Evolutionary conservation across 2,113 vertebrate species (phyloP).

Genomic region (Crotalus horridus): DNA sequence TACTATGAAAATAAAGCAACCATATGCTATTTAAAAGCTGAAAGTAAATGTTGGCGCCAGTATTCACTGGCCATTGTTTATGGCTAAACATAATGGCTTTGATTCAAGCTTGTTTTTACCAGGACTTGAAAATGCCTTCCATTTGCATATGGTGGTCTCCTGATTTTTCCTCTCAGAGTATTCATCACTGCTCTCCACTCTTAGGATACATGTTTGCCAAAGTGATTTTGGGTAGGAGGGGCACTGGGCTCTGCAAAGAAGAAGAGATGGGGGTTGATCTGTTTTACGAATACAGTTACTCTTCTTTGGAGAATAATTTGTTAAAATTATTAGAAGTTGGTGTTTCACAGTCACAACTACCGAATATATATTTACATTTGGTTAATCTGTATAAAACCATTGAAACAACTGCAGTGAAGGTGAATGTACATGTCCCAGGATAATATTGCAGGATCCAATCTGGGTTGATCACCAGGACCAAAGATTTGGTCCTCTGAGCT

Average conservation of each 20-base stretch:
- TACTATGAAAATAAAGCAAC: background rate
- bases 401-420: background rate
- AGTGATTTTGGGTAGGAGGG: background rate
- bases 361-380: background rate
- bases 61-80: background rate
- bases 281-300: background rate
- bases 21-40: background rate
- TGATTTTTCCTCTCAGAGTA: background rate
- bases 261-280: background rate
- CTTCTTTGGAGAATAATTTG: background rate
- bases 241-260: background rate
- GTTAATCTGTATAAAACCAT: background rate
- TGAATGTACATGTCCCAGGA: too few species aligned
- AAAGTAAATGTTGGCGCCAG: background rate
- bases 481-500: too few species aligned
- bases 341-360: background rate
- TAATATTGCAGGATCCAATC: too few species aligned
- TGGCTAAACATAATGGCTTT: background rate
- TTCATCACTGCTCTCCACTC: background rate
- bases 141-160: background rate
- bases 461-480: too few species aligned
- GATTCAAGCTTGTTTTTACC: background rate
- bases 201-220: background rate
- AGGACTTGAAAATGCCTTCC: background rate
- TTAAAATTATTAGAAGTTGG: background rate